These are phyloP conservation scores for Prionailurus bengalensis DNA, from an alignment of 2,113 vertebrate genomes.

Conservation along the genomic window DNA sequence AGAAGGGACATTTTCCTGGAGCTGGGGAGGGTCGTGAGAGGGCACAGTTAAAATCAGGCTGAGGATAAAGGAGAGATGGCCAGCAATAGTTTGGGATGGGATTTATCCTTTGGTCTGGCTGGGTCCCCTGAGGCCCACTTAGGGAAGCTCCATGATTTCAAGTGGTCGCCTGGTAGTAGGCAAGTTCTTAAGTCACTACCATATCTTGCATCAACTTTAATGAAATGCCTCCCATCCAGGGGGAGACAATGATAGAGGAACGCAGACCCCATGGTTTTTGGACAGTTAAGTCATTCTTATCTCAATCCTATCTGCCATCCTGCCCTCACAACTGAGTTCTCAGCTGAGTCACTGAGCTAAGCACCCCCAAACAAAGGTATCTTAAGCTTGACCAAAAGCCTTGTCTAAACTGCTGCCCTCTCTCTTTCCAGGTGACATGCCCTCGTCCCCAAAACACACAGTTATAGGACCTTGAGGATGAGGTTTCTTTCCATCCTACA, in stretches of 20 bases:
- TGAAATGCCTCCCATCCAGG: background rate
- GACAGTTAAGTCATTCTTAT: background rate
- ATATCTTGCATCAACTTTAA: background rate
- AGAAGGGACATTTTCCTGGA: slow-evolving; percentile 25
- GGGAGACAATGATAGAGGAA: background rate
- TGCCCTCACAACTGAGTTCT: background rate
- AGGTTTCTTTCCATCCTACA: background rate
- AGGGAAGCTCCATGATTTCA: background rate
- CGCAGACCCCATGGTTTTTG: background rate
- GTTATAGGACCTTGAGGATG: background rate
- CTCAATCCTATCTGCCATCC: background rate
- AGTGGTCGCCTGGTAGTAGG: background rate
- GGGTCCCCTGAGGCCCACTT: background rate
- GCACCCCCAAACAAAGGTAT: background rate
- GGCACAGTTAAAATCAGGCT: background rate
- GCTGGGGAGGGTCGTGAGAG: background rate
- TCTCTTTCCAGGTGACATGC: background rate
- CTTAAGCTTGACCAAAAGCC: background rate
- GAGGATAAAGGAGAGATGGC: background rate
- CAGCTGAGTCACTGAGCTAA: background rate
- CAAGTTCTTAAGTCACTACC: background rate
- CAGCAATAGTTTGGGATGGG: background rate
- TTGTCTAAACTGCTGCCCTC: background rate
- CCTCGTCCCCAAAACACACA: background rate
- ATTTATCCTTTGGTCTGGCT: background rate